These are phyloP conservation scores for Silurus asotus DNA, from an alignment of 2,113 vertebrate genomes.

Conservation along the genomic window DNA sequence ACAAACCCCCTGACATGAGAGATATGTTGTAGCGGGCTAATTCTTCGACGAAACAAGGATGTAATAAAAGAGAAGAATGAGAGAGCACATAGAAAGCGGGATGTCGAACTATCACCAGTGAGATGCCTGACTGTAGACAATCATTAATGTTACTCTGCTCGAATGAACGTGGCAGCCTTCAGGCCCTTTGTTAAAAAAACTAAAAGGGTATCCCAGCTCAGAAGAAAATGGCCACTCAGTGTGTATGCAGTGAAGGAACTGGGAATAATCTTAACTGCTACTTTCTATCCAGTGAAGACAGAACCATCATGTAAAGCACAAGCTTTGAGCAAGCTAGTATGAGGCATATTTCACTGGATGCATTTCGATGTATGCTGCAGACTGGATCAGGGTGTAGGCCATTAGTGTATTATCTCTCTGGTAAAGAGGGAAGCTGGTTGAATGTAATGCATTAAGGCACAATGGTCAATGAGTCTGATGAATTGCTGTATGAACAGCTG, in stretches of 20 bases:
- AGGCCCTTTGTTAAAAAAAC: conserved; percentile 12
- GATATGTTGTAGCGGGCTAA: not conserved
- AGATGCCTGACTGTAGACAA: conserved; percentile 21
- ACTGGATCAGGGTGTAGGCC: not conserved
- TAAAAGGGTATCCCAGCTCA: not conserved
- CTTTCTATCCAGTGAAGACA: not conserved
- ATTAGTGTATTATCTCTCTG: not conserved
- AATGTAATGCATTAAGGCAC: not conserved
- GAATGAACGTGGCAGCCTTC: conserved; percentile 29
- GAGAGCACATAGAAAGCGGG: not conserved
- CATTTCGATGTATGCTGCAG: not conserved
- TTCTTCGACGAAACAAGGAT: not conserved
- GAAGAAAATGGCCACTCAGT: conserved; percentile 19
- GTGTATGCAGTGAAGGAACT: not conserved
- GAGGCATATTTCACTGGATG: not conserved
- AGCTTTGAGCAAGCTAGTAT: not conserved
- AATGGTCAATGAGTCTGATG: not conserved
- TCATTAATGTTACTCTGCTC: conserved; percentile 31
- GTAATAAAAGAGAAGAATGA: not conserved
- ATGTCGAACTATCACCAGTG: not conserved
- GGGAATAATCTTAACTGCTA: not conserved
- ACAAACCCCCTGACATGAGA: not conserved
- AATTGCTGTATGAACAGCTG: not conserved
- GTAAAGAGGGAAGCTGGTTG: not conserved
- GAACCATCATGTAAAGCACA: not conserved